These are phyloP conservation scores for Caenorhabditis japonica DNA, from an alignment of 2,888 invertebrate genomes.

Conservation along the genomic window DNA sequence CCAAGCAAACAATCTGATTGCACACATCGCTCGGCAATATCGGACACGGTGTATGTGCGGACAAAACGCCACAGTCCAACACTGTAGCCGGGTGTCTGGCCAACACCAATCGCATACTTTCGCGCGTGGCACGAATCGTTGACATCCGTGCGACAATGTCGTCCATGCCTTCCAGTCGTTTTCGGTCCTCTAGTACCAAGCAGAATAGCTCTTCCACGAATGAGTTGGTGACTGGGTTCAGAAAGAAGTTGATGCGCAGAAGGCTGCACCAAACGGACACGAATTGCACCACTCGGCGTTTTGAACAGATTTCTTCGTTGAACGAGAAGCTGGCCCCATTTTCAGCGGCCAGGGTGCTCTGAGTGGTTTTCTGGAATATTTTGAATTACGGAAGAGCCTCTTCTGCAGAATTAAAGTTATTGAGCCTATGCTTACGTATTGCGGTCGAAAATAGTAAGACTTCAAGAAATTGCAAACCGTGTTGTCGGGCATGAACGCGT, in stretches of 20 bases:
- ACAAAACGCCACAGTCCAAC: constrained; percentile 72
- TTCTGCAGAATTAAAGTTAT: no score
- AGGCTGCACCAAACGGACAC: constrained; percentile 85
- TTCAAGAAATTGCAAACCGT: constrained; percentile 81
- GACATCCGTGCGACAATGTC: constrained; percentile 71
- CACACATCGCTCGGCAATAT: constrained; percentile 75
- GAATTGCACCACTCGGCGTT: constrained; percentile 86
- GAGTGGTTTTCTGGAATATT: not conserved
- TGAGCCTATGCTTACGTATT: constrained; percentile 36
- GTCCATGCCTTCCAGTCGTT: constrained; percentile 57
- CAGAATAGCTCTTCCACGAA: constrained; percentile 86
- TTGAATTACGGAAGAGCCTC: not conserved
- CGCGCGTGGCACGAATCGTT: constrained; percentile 43
- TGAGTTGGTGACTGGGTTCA: constrained; percentile 84
- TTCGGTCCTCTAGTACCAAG: constrained; percentile 83
- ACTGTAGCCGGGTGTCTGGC: constrained; percentile 70
- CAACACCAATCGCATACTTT: constrained; percentile 50
- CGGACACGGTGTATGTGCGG: constrained; percentile 71
- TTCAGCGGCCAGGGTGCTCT: not conserved
- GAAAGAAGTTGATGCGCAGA: constrained; percentile 85
- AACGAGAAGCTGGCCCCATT: not conserved
- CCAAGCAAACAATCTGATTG: constrained; percentile 70
- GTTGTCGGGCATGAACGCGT: constrained; percentile 86
- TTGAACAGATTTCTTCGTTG: constrained; percentile 45
- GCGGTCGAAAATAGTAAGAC: constrained; percentile 67